Evolutionary conservation across 1,140 invertebrate species (phyloP).

Genomic region (Drosophila asahinai): DNA sequence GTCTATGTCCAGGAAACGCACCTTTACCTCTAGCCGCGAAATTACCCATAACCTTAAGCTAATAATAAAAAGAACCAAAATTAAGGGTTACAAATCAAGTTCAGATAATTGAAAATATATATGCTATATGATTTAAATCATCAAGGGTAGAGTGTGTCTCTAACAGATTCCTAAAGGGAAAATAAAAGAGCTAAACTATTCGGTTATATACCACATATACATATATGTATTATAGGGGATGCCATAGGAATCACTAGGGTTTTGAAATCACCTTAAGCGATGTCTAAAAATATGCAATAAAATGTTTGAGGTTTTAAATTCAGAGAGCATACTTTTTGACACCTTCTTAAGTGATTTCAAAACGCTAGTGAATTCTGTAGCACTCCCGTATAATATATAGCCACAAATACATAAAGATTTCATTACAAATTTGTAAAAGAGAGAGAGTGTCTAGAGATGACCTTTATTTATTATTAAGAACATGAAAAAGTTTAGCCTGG

Average conservation of each 20-base stretch:
- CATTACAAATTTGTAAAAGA: neutral
- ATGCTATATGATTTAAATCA: conserved; percentile 9
- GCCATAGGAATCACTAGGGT: too few species aligned
- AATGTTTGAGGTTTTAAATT: too few species aligned
- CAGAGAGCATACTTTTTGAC: too few species aligned
- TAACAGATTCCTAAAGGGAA: neutral
- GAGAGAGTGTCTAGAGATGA: neutral
- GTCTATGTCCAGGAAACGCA: conserved; percentile 62
- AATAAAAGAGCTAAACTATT: neutral
- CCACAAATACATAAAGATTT: neutral
- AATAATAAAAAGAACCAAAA: conserved; percentile 66
- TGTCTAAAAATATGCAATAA: too few species aligned
- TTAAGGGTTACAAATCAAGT: conserved; percentile 51
- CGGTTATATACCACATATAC: neutral
- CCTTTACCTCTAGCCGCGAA: conserved; percentile 80
- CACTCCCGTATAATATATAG: neutral
- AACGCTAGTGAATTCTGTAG: too few species aligned
- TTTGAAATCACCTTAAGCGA: too few species aligned
- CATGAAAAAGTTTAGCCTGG: neutral
- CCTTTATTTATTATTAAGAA: neutral
- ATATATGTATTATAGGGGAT: too few species aligned
- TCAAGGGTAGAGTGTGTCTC: conserved; percentile 1
- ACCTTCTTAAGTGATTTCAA: too few species aligned
- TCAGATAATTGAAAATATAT: conserved; percentile 40
- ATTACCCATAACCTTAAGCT: conserved; percentile 82